Conservation (phyloP, 2,888 invertebrate genomes). For the Gymnoscelis rufifasciata region DNA sequence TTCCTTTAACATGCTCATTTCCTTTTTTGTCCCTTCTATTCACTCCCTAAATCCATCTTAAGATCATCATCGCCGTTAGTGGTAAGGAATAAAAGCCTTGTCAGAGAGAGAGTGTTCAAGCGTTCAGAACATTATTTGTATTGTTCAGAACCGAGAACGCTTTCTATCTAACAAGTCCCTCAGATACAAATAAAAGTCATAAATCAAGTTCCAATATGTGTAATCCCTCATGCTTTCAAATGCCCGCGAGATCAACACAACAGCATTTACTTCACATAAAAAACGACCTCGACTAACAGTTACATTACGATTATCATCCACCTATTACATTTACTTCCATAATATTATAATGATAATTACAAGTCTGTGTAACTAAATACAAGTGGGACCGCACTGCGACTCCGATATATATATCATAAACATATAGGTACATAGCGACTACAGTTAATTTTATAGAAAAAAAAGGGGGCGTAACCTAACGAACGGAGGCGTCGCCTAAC, state of each 20-base stretch:
- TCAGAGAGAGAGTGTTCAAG: too few relatives aligned
- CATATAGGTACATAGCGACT: constrained; percentile 50
- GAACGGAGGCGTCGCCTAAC: constrained; percentile 25
- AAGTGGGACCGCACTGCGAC: constrained; percentile 72
- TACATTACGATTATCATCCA: constrained; percentile 62
- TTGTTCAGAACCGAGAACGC: too few relatives aligned
- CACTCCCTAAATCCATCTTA: too few relatives aligned
- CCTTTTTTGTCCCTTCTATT: too few relatives aligned
- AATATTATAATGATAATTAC: constrained; percentile 69
- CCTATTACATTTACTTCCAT: constrained; percentile 55
- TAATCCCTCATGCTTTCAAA: constrained; percentile 58
- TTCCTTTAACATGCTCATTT: too few relatives aligned
- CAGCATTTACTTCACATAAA: constrained; percentile 72
- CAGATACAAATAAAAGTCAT: constrained; percentile 29
- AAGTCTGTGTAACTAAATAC: constrained; percentile 74
- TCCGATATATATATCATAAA: constrained; percentile 62
- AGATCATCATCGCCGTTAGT: too few relatives aligned
- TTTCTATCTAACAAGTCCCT: too few relatives aligned
- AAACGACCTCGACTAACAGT: constrained; percentile 61
- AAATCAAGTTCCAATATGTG: constrained; percentile 70
- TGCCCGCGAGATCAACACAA: constrained; percentile 72
- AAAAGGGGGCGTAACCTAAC: constrained; percentile 29
- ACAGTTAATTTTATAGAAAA: constrained; percentile 66
- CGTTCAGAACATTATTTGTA: too few relatives aligned
- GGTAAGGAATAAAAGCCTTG: too few relatives aligned